A percentile compares a stretch with the other conserved stretches of the same genome.
Conservation (phyloP, 2,797 vertebrate genomes). For the Hozukius guyotensis region DNA sequence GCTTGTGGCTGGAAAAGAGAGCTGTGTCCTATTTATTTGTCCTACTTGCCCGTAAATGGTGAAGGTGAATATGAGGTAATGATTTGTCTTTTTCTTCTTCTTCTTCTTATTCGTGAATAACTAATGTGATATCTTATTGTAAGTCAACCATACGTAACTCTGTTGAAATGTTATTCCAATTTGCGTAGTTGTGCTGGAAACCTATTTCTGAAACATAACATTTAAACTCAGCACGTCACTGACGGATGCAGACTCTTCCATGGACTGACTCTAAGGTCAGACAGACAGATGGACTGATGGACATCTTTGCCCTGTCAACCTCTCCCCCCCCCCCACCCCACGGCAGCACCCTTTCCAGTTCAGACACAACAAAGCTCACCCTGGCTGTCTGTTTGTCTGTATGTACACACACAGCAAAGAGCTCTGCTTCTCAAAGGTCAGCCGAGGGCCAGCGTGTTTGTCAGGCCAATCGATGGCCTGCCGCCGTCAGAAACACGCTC, state of each 20-base stretch:
- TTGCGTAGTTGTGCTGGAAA: neutral
- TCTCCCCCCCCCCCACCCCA: neutral
- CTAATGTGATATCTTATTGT: neutral
- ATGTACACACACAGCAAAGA: slow-evolving; percentile 23
- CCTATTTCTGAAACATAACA: neutral
- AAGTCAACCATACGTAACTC: neutral
- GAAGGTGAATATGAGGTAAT: slow-evolving; percentile 14
- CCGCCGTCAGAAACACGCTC: slow-evolving; percentile 80
- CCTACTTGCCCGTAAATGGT: neutral
- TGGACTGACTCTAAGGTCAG: slow-evolving; percentile 13
- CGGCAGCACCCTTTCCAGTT: slow-evolving; percentile 16
- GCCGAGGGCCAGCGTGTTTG: slow-evolving; percentile 68
- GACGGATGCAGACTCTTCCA: neutral
- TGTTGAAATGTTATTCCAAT: neutral
- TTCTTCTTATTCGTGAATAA: neutral
- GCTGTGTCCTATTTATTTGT: slow-evolving; percentile 32
- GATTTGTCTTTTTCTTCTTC: slow-evolving; percentile 5
- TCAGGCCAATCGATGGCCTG: slow-evolving; percentile 86
- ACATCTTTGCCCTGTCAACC: slow-evolving; percentile 45
- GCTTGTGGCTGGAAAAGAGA: neutral
- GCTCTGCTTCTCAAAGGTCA: slow-evolving; percentile 82
- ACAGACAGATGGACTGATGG: slow-evolving; percentile 26
- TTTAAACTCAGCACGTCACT: neutral
- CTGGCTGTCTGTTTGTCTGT: slow-evolving; percentile 26
- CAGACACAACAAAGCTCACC: slow-evolving; percentile 46